phyloP scores from a whole-genome alignment of 1,140 invertebrate genomes.

The Oppia nitens region DNA sequence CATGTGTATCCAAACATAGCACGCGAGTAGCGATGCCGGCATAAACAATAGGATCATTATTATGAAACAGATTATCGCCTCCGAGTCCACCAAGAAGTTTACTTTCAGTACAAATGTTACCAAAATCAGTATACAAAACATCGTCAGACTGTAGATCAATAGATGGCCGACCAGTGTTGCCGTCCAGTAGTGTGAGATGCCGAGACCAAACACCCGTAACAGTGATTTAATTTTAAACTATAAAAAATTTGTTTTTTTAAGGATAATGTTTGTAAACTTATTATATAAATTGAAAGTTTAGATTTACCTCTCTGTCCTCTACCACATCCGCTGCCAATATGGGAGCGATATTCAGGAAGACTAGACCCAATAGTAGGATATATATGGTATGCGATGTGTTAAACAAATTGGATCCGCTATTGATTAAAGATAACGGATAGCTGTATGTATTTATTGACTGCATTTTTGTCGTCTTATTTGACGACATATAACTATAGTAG shows the following conservation, averaged over 20 bases:
- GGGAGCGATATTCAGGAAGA: background rate
- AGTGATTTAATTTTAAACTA: background rate
- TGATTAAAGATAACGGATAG: background rate
- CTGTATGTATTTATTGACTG: background rate
- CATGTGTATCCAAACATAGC: slow-evolving; percentile 5
- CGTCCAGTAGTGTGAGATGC: background rate
- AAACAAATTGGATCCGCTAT: background rate
- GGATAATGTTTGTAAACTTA: too few species aligned
- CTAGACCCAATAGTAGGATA: background rate
- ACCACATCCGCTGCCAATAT: background rate
- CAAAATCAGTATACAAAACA: background rate
- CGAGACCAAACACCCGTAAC: background rate
- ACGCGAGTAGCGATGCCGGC: background rate
- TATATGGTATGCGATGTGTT: background rate
- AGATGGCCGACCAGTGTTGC: background rate
- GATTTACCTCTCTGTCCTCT: background rate
- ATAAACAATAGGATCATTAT: background rate
- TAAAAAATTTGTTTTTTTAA: background rate
- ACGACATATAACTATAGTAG: slow-evolving; percentile 30
- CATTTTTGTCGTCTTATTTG: background rate
- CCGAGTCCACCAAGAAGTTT: background rate
- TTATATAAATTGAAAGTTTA: background rate
- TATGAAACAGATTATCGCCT: background rate
- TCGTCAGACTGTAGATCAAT: background rate
- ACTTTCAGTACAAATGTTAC: background rate